A percentile compares a stretch with the other conserved stretches of the same genome.
phyloP scores from a whole-genome alignment of 92 coral and sea anemone species.

The Epizoanthus scotinus region DNA sequence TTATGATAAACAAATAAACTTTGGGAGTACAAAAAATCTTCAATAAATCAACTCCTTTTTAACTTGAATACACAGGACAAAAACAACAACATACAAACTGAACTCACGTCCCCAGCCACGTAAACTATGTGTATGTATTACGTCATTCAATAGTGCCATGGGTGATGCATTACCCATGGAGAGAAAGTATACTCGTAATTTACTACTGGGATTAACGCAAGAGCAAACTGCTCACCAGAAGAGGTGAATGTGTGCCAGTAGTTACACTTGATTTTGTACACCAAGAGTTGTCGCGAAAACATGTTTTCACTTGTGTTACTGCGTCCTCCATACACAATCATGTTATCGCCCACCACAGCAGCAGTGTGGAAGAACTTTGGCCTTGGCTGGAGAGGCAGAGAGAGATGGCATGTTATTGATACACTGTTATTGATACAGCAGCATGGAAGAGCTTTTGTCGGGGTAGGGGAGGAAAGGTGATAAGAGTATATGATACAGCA shows the following conservation, averaged over 20 bases:
- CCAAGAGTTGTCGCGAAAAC: constrained; percentile 70
- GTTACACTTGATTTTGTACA: constrained; percentile 80
- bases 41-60: no score
- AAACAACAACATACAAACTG: no score
- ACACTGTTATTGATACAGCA: constrained; percentile 37
- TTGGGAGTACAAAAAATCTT: no score
- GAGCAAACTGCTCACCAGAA: constrained; percentile 49
- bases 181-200: no score
- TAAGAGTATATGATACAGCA: no score
- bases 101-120: no score
- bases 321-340: constrained; percentile 87
- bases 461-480: constrained; percentile 58
- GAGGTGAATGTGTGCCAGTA: constrained; percentile 66
- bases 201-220: background rate
- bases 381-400: constrained; percentile 53
- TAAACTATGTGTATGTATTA: no score
- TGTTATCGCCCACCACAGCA: constrained; percentile 61
- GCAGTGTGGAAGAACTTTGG: constrained; percentile 92
- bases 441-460: constrained; percentile 84
- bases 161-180: no score
- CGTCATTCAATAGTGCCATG: no score
- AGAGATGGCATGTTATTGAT: background rate
- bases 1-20: no score
- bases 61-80: no score
- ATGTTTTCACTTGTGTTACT: constrained; percentile 54